Evolutionary conservation across 1,140 invertebrate genomes (phyloP), one percentile per base, ranked within the genome.

Genomic region (Telenomus remus): DNA sequence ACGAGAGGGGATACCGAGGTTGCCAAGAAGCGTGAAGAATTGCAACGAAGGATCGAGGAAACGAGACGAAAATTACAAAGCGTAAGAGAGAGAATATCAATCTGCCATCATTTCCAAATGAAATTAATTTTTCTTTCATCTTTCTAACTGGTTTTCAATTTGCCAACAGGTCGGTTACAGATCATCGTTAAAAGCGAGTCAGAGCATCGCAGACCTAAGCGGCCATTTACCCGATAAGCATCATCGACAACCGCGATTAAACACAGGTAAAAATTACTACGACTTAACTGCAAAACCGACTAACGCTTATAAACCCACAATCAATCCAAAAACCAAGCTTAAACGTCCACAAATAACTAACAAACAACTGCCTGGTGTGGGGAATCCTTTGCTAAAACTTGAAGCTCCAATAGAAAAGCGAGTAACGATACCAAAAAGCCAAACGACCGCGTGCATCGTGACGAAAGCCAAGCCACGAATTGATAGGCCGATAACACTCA

Each of bases 51-150:
- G 81, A 95, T 97, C 82, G 92, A 95, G 81, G 95, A 97, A 87
- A 96, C 95, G 0, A 91, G 94, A 83, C 91, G 93, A 79, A 95
- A 96, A 87, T 87, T 97, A 48, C 94, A 97, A 89, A 96, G 92
- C 86, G 96, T 97, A 87, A 91, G 92, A 91, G 70, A 51, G 1
- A 53, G 13, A n/a, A 4, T 44, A 44, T 44, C n/a, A 39, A 44
- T 44, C 4, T 13, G 1, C 12, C 4, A 13, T 44, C 13, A 44
- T 44, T 44, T 44, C 13, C 8, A 44, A 39, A 9, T 11, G 3
- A 39, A 39, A 39, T 10, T 39, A 39, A 39, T 39, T 39, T 11
- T 39, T 39, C 19, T 6, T 27, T 27, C 13, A 15, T 48, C 33
- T 37, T 11, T 33, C 35, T 12, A 9, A 51, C n/a, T 27, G 19